Evolutionary conservation across 2,888 invertebrate species (phyloP), one percentile per base, ranked within the genome.

Genomic region (Morpho helenor): DNA sequence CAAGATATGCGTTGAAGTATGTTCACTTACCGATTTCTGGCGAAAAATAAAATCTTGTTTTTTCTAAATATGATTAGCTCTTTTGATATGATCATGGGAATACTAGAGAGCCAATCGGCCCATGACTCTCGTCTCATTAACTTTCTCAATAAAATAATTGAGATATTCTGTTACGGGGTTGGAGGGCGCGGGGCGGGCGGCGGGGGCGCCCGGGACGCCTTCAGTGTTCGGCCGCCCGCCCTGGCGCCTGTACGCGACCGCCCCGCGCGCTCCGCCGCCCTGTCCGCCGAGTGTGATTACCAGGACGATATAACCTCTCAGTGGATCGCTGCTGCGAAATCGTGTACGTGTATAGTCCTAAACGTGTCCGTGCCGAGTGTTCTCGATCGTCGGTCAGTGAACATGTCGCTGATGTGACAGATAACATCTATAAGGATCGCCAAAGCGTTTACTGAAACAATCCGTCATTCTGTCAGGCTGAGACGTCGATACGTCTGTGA

Each of bases 91-190:
- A 43, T 70, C 74, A 76, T 74, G 73, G 76, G 68, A 73, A 73
- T 76, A 76, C 73, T 73, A 74, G 77, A 75, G 76, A 75, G 68
- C 72, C 76, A 72, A 73, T 73, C 72, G 71, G 69, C 74, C 74
- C 79, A 81, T 80, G 74, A 77, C 77, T 82, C 76, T 78, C 86
- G 85, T 82, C 87, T 88, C 88, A 89, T 89, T 88, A 89, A 85
- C 83, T 87, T 84, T 80, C 76, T 84, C 87, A 85, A 89, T 89
- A 88, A 89, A 88, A 88, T 89, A 88, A 89, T 88, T 86, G 88
- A 80, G 88, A 86, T 85, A 84, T 85, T 83, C 76, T 78, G 79
- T 73, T 73, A 79, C 75, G 79, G 79, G 74, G 69, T 59, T 68
- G 73, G 68, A 73, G 69, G 70, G 65, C 31, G 63, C 73, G 71